phyloP scores from a whole-genome alignment of 1,140 invertebrate species.

The Eurosta solidaginis region DNA sequence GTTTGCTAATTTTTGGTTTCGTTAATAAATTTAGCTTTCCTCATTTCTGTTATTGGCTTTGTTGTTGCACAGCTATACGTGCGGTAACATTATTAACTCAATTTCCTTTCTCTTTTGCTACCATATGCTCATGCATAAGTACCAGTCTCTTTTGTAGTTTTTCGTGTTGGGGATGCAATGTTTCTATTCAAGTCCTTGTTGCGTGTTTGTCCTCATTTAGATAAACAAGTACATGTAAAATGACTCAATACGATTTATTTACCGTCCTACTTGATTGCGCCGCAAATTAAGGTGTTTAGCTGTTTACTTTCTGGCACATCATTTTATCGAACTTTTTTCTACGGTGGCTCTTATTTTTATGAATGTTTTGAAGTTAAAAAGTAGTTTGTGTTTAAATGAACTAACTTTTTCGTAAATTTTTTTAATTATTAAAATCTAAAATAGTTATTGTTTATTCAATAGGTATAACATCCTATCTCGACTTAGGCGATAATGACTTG shows the following conservation, averaged over 20 bases:
- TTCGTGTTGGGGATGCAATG: neutral
- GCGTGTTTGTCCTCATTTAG: neutral
- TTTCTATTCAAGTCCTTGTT: neutral
- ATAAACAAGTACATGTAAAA: neutral
- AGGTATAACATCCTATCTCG: too few species aligned
- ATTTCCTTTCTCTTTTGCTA: neutral
- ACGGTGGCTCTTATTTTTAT: neutral
- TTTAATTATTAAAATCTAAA: too few species aligned
- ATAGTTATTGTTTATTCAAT: too few species aligned
- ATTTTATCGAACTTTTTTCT: neutral
- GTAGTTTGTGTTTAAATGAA: too few species aligned
- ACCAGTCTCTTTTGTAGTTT: neutral
- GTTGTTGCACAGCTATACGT: neutral
- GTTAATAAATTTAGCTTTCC: too few species aligned
- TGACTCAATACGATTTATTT: slow-evolving; percentile 1
- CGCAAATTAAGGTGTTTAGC: neutral
- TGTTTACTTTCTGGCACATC: neutral
- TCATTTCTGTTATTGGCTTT: neutral
- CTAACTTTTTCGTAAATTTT: too few species aligned
- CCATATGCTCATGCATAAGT: too few species aligned
- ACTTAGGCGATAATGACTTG: too few species aligned
- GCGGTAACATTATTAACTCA: too few species aligned
- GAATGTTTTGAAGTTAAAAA: too few species aligned
- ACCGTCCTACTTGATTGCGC: neutral
- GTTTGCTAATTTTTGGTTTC: neutral